Evolutionary conservation across 2,888 invertebrate genomes (phyloP).

Genomic region (Lasioglossum lativentre): DNA sequence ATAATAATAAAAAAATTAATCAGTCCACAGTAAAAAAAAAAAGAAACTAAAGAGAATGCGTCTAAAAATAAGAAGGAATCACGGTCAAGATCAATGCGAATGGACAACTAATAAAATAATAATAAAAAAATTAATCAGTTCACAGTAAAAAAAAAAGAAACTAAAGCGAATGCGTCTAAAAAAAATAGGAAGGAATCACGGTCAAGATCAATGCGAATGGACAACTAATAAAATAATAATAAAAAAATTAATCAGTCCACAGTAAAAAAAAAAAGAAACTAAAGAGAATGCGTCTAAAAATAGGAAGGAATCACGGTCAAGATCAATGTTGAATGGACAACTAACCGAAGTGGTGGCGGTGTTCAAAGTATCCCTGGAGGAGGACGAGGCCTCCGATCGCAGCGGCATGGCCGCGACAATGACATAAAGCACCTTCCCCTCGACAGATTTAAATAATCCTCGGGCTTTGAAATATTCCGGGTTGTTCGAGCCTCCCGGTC

Average conservation of each 20-base stretch:
- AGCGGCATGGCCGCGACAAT: slow-evolving; percentile 64
- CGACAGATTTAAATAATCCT: slow-evolving; percentile 29
- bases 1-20: too few species aligned
- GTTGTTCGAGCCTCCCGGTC: neutral
- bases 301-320: neutral
- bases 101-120: slow-evolving; percentile 59
- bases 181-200: too few species aligned
- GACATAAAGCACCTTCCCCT: slow-evolving; percentile 43
- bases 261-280: neutral
- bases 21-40: too few species aligned
- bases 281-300: neutral
- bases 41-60: too few species aligned
- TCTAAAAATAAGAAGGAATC: too few species aligned
- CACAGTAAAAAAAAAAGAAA: too few species aligned
- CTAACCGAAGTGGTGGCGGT: slow-evolving; percentile 69
- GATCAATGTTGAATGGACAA: slow-evolving; percentile 9
- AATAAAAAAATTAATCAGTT: too few species aligned
- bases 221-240: too few species aligned
- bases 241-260: too few species aligned
- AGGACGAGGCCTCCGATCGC: slow-evolving; percentile 60
- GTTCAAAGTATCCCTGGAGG: slow-evolving; percentile 73
- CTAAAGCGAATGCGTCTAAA: too few species aligned
- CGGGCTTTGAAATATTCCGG: slow-evolving; percentile 11
- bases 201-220: too few species aligned
- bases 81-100: neutral